Evolutionary conservation across 2,888 invertebrate species (phyloP).

Genomic region (Euplexia lucipara): DNA sequence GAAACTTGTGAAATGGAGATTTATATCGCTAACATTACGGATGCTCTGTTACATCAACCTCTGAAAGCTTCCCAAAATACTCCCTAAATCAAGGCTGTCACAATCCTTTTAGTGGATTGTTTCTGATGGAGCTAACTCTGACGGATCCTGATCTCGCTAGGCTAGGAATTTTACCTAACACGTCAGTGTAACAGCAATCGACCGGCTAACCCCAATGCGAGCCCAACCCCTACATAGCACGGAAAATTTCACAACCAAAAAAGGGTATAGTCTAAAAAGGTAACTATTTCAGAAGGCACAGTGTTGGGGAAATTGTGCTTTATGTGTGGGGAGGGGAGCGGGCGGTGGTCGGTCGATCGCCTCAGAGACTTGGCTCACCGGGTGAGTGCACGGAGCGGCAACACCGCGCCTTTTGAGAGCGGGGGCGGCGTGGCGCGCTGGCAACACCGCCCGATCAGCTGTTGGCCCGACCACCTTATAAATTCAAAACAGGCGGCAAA

Average conservation of each 20-base stretch:
- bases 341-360: conserved; percentile 86
- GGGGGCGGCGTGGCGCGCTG: conserved; percentile 66
- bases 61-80: conserved; percentile 45
- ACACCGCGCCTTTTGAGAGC: conserved; percentile 74
- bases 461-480: conserved; percentile 82
- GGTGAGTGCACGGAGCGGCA: conserved; percentile 77
- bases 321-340: conserved; percentile 73
- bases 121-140: conserved; percentile 58
- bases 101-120: conserved; percentile 55
- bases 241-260: conserved; percentile 65
- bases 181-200: conserved; percentile 60
- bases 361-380: conserved; percentile 71
- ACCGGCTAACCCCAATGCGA: conserved; percentile 71
- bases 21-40: conserved; percentile 23
- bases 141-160: conserved; percentile 50
- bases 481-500: conserved; percentile 87
- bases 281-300: conserved; percentile 78
- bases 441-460: conserved; percentile 87
- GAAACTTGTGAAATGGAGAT: conserved; percentile 20
- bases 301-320: conserved; percentile 78
- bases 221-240: conserved; percentile 49
- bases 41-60: conserved; percentile 34
- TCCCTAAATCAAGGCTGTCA: conserved; percentile 55
- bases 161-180: conserved; percentile 59
- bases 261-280: conserved; percentile 69